Conservation (phyloP, 2,888 invertebrate species). For the Pristionchus arcanus region DNA sequence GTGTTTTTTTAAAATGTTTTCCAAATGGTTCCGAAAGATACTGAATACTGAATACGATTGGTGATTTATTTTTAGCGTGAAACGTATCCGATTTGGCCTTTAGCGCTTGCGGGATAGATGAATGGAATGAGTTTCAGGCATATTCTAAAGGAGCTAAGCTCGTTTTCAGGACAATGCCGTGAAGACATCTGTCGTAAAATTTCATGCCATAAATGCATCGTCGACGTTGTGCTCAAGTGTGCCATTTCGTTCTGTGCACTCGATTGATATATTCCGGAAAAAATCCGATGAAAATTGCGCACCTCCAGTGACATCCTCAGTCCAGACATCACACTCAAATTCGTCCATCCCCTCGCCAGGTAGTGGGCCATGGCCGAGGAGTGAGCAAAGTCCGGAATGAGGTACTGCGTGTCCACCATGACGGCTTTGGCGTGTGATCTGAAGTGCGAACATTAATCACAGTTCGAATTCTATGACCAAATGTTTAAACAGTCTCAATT, state of each 20-base stretch:
- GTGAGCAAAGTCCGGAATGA: neutral
- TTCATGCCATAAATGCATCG: no score
- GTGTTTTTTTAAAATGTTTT: neutral
- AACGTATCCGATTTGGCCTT: neutral
- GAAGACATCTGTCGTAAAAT: neutral
- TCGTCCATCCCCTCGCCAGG: neutral
- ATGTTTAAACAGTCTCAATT: no score
- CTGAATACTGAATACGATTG: neutral
- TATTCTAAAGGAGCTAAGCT: neutral
- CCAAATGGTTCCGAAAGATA: neutral
- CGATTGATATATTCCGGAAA: no score
- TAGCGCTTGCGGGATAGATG: neutral
- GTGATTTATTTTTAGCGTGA: neutral
- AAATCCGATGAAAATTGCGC: neutral
- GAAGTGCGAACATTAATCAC: no score
- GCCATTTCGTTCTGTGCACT: no score
- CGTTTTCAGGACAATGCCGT: neutral
- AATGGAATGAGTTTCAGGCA: neutral
- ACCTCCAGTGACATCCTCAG: neutral
- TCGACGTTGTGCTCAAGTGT: no score
- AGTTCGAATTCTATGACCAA: no score
- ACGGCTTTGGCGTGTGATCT: neutral
- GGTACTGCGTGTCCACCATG: conserved; percentile 10
- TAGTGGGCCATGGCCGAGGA: neutral
- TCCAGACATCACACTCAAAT: neutral